Evolutionary conservation across 1,140 invertebrate species (phyloP).

Genomic region (Scaptomyza montana): DNA sequence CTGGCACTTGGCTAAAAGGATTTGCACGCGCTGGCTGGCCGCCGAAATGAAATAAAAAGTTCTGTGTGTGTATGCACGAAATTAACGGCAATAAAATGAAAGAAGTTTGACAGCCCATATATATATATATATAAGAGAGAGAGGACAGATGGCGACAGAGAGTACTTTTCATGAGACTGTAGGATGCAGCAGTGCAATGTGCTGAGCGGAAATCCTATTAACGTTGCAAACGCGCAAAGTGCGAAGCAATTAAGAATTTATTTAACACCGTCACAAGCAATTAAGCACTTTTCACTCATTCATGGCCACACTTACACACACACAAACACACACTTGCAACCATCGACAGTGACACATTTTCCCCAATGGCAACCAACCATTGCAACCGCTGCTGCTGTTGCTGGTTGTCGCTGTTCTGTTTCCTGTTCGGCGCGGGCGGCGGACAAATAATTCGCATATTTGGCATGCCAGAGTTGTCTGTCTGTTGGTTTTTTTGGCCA

Average conservation of each 20-base stretch:
- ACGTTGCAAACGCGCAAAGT: slow-evolving; percentile 83
- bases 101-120: slow-evolving; percentile 56
- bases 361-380: slow-evolving; percentile 37
- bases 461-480: slow-evolving; percentile 69
- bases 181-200: slow-evolving; percentile 15
- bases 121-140: neutral
- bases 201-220: slow-evolving; percentile 77
- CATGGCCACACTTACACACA: slow-evolving; percentile 40
- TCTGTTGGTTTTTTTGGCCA: slow-evolving; percentile 43
- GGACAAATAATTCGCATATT: slow-evolving; percentile 78
- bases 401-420: slow-evolving; percentile 37
- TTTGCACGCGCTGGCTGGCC: slow-evolving; percentile 69
- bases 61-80: slow-evolving; percentile 44
- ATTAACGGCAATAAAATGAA: slow-evolving; percentile 80
- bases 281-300: slow-evolving; percentile 83
- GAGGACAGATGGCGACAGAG: neutral
- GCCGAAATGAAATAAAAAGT: slow-evolving; percentile 41
- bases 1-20: slow-evolving; percentile 78
- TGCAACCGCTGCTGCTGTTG: neutral
- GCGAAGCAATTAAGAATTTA: slow-evolving; percentile 84
- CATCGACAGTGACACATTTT: slow-evolving; percentile 62
- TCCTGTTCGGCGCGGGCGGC: slow-evolving; percentile 36
- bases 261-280: slow-evolving; percentile 84
- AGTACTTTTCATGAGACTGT: neutral
- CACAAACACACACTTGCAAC: slow-evolving; percentile 23